Conservation (phyloP, 1,140 invertebrate species). For the Sarcophaga bullata region DNA sequence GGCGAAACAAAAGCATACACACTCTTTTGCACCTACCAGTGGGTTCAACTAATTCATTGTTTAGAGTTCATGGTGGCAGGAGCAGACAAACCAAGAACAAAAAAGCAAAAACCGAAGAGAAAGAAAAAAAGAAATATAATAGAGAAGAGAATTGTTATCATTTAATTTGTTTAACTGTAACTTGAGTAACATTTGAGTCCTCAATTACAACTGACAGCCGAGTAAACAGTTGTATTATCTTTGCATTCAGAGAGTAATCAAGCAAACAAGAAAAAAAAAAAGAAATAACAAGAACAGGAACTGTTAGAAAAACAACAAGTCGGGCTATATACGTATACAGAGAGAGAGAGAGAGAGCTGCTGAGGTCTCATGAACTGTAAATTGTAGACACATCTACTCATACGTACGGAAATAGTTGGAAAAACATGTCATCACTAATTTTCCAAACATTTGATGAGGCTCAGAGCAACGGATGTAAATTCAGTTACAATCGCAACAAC, state of each 20-base stretch:
- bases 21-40: background rate
- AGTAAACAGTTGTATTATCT: slow-evolving; percentile 20
- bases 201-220: slow-evolving; percentile 28
- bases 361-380: background rate
- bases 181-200: slow-evolving; percentile 29
- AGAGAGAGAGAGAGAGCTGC: background rate
- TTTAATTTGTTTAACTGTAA: slow-evolving; percentile 27
- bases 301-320: background rate
- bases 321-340: background rate
- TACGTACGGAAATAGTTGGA: slow-evolving; percentile 9
- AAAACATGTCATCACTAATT: slow-evolving; percentile 37
- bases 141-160: background rate
- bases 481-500: background rate
- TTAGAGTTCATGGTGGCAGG: too few relatives aligned
- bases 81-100: background rate
- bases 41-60: too few relatives aligned
- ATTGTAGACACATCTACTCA: background rate
- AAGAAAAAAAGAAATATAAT: background rate
- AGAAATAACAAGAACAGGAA: background rate
- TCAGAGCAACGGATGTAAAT: slow-evolving; percentile 27
- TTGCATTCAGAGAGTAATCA: background rate
- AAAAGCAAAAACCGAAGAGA: background rate
- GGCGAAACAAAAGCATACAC: background rate
- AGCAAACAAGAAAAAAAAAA: background rate
- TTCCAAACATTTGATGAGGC: slow-evolving; percentile 30